A percentile compares a stretch with the other conserved stretches of the same genome.
Conservation (phyloP, 2,888 invertebrate species). For the Junonia oenone region DNA sequence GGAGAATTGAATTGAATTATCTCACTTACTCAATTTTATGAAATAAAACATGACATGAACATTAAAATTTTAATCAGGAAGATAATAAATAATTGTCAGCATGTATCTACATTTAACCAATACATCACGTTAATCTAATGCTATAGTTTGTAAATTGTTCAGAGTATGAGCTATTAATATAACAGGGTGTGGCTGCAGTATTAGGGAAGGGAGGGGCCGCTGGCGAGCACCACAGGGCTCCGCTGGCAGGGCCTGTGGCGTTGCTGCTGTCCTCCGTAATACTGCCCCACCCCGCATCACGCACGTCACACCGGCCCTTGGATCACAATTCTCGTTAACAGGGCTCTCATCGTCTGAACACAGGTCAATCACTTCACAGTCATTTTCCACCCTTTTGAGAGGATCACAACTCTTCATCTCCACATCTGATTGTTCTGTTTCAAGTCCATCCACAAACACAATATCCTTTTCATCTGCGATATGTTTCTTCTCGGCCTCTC, state of each 20-base stretch:
- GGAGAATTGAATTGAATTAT: too few relatives aligned
- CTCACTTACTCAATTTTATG: slow-evolving; percentile 8
- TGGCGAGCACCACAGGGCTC: slow-evolving; percentile 71
- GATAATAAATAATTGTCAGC: slow-evolving; percentile 63
- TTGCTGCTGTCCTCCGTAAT: slow-evolving; percentile 58
- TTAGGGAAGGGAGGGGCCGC: slow-evolving; percentile 50
- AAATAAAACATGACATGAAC: slow-evolving; percentile 45
- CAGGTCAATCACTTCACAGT: slow-evolving; percentile 82
- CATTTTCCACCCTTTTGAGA: slow-evolving; percentile 50
- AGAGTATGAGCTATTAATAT: slow-evolving; percentile 65
- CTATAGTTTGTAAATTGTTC: slow-evolving; percentile 72
- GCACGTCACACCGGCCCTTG: slow-evolving; percentile 59
- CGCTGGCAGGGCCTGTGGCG: slow-evolving; percentile 58
- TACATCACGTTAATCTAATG: slow-evolving; percentile 60
- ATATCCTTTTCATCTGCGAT: slow-evolving; percentile 56
- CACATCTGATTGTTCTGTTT: slow-evolving; percentile 46
- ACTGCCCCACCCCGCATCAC: slow-evolving; percentile 64
- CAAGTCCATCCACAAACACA: slow-evolving; percentile 64
- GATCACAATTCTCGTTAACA: slow-evolving; percentile 69
- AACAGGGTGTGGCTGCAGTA: slow-evolving; percentile 68
- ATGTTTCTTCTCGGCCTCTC: slow-evolving; percentile 46
- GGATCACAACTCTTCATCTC: slow-evolving; percentile 53
- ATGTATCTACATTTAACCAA: slow-evolving; percentile 50
- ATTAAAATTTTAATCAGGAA: slow-evolving; percentile 57
- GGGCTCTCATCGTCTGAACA: slow-evolving; percentile 83